Conservation (phyloP, 2,797 vertebrate species). For the Octomys mimax region DNA sequence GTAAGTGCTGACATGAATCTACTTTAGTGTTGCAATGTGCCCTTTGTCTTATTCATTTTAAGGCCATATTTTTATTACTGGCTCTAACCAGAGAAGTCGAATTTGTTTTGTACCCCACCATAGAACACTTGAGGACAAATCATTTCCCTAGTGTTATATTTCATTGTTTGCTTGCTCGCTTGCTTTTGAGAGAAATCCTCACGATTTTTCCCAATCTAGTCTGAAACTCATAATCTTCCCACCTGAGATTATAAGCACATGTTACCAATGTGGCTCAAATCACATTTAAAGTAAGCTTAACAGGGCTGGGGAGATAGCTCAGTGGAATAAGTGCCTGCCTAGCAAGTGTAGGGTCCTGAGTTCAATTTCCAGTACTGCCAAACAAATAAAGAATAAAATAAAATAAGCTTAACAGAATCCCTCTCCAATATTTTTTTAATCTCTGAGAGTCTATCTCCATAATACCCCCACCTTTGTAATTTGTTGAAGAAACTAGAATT, state of each 20-base stretch:
- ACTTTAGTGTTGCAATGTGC: background rate
- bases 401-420: background rate
- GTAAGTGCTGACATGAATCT: background rate
- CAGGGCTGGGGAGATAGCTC: too few species aligned
- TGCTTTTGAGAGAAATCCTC: background rate
- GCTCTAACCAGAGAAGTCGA: background rate
- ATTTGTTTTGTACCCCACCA: background rate
- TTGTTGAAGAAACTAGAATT: background rate
- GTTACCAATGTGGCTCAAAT: background rate
- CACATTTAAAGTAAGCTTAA: background rate
- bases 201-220: background rate
- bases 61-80: background rate
- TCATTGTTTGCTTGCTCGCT: background rate
- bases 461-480: background rate
- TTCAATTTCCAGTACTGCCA: too few species aligned
- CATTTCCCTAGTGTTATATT: background rate
- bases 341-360: too few species aligned
- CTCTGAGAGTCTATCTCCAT: background rate
- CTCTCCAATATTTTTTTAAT: background rate
- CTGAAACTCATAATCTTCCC: background rate
- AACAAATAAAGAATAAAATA: too few species aligned
- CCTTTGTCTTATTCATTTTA: conserved; percentile 47
- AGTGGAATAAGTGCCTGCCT: too few species aligned
- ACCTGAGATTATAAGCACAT: background rate
- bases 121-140: background rate